A percentile compares a stretch with the other conserved stretches of the same genome.
phyloP scores from a whole-genome alignment of 2,113 vertebrate genomes.

The Phainopepla nitens region DNA sequence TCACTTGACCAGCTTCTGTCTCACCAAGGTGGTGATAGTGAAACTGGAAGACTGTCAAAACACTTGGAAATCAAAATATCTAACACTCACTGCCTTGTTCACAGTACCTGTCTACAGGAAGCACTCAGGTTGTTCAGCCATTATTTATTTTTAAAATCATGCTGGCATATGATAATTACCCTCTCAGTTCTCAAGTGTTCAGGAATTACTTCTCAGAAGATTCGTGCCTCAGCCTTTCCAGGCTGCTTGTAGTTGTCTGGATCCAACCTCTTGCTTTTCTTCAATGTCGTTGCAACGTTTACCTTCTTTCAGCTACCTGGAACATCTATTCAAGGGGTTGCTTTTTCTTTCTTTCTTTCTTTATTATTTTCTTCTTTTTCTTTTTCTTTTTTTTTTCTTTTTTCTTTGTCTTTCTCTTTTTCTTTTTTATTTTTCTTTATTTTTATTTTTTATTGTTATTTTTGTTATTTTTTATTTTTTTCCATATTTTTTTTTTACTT shows the following conservation, averaged over 20 bases:
- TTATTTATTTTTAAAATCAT: background rate
- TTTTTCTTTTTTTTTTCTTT: background rate
- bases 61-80: background rate
- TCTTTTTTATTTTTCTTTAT: too few species aligned
- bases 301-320: background rate
- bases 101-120: background rate
- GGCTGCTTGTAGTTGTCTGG: background rate
- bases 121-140: background rate
- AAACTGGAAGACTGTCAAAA: background rate
- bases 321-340: background rate
- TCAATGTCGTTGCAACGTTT: background rate
- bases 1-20: background rate
- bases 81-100: background rate
- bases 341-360: rapidly evolving
- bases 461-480: too few species aligned
- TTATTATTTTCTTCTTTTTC: rapidly evolving
- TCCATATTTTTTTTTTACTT: rapidly evolving
- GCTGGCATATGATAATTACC: background rate
- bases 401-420: background rate
- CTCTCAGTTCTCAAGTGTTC: background rate
- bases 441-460: too few species aligned
- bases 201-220: background rate
- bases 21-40: background rate
- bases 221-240: background rate
- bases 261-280: background rate